phyloP scores from a whole-genome alignment of 2,888 invertebrate genomes.

The Lathronympha strigana region DNA sequence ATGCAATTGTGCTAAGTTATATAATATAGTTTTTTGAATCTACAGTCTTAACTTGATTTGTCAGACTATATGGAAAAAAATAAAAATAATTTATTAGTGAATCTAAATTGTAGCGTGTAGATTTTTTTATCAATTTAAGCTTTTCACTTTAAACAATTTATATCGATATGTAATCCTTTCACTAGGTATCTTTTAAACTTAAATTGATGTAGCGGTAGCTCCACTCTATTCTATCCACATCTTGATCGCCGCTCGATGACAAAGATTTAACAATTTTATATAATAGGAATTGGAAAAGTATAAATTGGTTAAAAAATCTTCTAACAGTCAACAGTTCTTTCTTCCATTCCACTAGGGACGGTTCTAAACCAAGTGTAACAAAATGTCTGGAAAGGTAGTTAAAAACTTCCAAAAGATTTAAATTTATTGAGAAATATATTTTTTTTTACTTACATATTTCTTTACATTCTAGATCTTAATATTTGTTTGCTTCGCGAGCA shows the following conservation, averaged over 20 bases:
- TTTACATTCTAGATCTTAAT: constrained; percentile 60
- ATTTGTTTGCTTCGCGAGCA: constrained; percentile 59
- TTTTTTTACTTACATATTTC: neutral
- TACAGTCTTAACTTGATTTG: too few relatives aligned
- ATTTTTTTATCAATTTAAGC: too few relatives aligned
- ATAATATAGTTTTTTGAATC: too few relatives aligned
- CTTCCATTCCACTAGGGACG: constrained; percentile 66
- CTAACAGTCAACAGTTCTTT: constrained; percentile 71
- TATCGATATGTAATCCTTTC: too few relatives aligned
- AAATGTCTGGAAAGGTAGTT: constrained; percentile 68
- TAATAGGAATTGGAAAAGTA: constrained; percentile 77
- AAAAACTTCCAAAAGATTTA: neutral
- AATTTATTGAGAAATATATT: neutral
- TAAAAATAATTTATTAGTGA: too few relatives aligned
- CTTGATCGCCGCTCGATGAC: constrained; percentile 53
- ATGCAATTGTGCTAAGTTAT: too few relatives aligned
- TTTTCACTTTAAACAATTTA: too few relatives aligned
- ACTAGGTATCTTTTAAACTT: neutral
- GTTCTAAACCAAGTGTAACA: constrained; percentile 65
- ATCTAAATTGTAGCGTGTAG: too few relatives aligned
- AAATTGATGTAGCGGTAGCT: constrained; percentile 44
- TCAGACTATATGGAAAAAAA: too few relatives aligned
- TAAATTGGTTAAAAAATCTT: constrained; percentile 72
- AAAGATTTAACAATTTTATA: constrained; percentile 71
- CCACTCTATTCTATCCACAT: constrained; percentile 56